These are phyloP conservation scores for Psephotus haematonotus DNA, from an alignment of 2,113 vertebrate genomes.

Conservation along the genomic window DNA sequence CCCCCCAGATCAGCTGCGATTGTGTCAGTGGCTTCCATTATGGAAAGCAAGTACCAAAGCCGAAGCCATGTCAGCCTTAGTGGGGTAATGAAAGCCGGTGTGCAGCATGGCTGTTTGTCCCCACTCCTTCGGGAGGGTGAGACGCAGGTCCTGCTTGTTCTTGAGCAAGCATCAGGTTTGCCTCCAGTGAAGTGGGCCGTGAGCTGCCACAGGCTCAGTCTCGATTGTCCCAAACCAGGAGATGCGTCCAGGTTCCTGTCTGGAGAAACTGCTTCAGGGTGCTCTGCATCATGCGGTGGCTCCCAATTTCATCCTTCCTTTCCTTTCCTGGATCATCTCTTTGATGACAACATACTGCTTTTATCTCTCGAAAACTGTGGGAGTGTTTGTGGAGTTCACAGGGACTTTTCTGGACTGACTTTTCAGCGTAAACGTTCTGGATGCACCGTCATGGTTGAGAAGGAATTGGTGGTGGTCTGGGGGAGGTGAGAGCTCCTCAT, in stretches of 20 bases:
- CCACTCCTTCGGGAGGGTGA: accelerated
- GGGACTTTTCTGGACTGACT: background rate
- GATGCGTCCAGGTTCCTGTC: background rate
- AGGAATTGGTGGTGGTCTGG: background rate
- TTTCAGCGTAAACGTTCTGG: background rate
- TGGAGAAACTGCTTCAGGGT: background rate
- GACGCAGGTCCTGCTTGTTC: background rate
- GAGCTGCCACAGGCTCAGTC: accelerated
- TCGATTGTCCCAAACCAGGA: background rate
- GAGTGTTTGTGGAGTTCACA: background rate
- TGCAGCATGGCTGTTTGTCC: accelerated
- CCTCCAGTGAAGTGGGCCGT: background rate
- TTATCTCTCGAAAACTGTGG: background rate
- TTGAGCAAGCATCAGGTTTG: background rate
- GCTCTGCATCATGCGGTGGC: background rate
- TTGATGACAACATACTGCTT: background rate
- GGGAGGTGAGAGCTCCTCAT: background rate
- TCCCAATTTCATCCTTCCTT: background rate
- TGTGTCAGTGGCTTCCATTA: background rate
- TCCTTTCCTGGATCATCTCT: background rate
- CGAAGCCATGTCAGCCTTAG: background rate
- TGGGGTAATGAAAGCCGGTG: accelerated
- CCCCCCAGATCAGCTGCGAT: too few species aligned
- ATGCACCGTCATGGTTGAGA: background rate
- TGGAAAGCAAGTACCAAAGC: background rate